A percentile compares a stretch with the other conserved stretches of the same genome.
Evolutionary conservation across 2,888 invertebrate genomes (phyloP).

Genomic region (Metacarcinus magister): DNA sequence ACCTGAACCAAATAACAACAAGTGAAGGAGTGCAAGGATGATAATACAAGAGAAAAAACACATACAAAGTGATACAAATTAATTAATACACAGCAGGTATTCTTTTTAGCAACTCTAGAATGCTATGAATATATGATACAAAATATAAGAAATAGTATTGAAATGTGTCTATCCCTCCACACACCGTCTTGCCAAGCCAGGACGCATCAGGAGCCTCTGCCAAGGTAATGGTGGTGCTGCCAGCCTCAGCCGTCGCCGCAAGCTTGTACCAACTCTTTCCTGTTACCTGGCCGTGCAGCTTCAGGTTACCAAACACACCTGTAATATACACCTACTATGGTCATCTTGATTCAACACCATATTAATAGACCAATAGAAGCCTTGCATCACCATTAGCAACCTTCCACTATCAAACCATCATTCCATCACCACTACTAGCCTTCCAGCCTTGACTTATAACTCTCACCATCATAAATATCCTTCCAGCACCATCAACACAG

Average conservation of each 20-base stretch:
- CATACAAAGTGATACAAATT: not conserved
- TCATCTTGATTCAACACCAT: not conserved
- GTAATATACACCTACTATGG: not conserved
- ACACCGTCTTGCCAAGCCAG: constrained; percentile 70
- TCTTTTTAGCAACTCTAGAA: too few relatives aligned
- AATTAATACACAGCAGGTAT: too few relatives aligned
- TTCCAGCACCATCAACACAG: not conserved
- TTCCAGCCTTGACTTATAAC: too few relatives aligned
- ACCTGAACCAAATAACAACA: constrained; percentile 62
- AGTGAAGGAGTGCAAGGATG: not conserved
- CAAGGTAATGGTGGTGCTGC: constrained; percentile 58
- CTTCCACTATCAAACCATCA: too few relatives aligned
- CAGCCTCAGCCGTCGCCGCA: constrained; percentile 66
- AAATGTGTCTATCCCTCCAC: not conserved
- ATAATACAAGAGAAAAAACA: not conserved
- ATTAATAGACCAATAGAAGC: not conserved
- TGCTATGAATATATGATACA: too few relatives aligned
- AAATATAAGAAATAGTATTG: too few relatives aligned
- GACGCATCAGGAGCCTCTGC: constrained; percentile 63
- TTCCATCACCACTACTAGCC: too few relatives aligned
- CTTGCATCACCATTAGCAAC: too few relatives aligned
- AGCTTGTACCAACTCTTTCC: constrained; percentile 64
- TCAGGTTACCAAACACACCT: constrained; percentile 76
- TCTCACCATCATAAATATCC: not conserved
- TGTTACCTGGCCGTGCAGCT: constrained; percentile 56